These are phyloP conservation scores for Volucella inflata DNA, from an alignment of 2,888 invertebrate genomes.

Conservation along the genomic window DNA sequence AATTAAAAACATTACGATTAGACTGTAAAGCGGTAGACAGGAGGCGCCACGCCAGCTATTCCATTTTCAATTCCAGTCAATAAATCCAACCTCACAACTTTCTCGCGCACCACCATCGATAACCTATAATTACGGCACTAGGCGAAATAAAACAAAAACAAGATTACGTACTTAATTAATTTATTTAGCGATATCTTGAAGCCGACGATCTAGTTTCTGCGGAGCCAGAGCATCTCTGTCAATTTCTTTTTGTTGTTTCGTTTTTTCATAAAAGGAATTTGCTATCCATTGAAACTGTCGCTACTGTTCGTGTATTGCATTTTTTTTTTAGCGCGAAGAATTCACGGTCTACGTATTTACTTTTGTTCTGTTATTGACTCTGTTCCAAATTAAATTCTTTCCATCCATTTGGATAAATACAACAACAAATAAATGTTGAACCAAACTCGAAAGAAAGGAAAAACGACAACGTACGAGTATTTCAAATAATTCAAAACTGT, in stretches of 20 bases:
- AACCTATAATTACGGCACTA: slow-evolving; percentile 62
- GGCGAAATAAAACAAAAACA: slow-evolving; percentile 41
- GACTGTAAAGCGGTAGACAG: slow-evolving; percentile 20
- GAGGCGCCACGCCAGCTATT: slow-evolving; percentile 49
- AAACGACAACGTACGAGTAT: slow-evolving; percentile 36
- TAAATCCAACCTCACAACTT: slow-evolving; percentile 58
- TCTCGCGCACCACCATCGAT: slow-evolving; percentile 51
- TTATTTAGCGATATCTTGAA: slow-evolving; percentile 66
- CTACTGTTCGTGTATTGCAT: not conserved
- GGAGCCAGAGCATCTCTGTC: slow-evolving; percentile 44
- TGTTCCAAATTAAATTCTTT: slow-evolving; percentile 65
- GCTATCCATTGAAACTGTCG: too few relatives aligned
- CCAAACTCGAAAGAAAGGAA: slow-evolving; percentile 18
- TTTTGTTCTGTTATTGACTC: slow-evolving; percentile 33
- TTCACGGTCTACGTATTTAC: slow-evolving; percentile 17
- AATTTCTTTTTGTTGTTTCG: slow-evolving; percentile 19
- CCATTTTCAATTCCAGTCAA: too few relatives aligned
- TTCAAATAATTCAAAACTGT: slow-evolving; percentile 2
- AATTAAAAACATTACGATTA: slow-evolving; percentile 58
- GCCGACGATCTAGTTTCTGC: slow-evolving; percentile 61
- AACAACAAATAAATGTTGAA: slow-evolving; percentile 39
- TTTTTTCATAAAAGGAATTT: too few relatives aligned
- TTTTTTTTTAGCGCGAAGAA: slow-evolving; percentile 16
- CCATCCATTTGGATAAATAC: slow-evolving; percentile 31
- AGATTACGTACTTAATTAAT: slow-evolving; percentile 69